Conservation (phyloP, 2,888 invertebrate species). For the Rambutsinella grinnellia region DNA sequence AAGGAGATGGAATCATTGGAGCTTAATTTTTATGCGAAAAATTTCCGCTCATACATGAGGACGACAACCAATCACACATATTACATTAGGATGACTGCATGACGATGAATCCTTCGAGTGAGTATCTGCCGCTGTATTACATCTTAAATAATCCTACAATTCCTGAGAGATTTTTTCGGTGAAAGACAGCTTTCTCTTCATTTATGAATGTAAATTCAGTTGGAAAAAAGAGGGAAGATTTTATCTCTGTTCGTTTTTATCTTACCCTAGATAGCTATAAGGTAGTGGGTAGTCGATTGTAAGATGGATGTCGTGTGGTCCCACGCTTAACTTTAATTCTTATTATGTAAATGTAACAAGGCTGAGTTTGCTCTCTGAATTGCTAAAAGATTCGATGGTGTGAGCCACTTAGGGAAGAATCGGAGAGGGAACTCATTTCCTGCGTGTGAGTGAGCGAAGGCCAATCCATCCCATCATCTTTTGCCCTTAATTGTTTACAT, state of each 20-base stretch:
- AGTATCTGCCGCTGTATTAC: constrained; percentile 37
- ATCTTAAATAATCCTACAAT: constrained; percentile 57
- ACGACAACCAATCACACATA: constrained; percentile 44
- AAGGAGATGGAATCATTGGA: background rate
- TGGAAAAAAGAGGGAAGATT: background rate
- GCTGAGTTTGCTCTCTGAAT: background rate
- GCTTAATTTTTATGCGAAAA: background rate
- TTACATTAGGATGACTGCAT: constrained; percentile 6
- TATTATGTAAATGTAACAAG: constrained; percentile 44
- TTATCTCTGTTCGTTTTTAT: constrained; percentile 7
- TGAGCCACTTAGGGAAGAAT: background rate
- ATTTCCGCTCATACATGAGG: background rate
- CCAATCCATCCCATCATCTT: constrained; percentile 49
- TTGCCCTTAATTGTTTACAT: constrained; percentile 53
- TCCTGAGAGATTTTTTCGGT: constrained; percentile 50
- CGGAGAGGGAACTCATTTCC: constrained; percentile 39
- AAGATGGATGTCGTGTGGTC: constrained; percentile 14
- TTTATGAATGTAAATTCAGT: constrained; percentile 43
- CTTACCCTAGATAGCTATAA: too few species aligned
- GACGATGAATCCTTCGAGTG: constrained; percentile 26
- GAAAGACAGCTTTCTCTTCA: constrained; percentile 51
- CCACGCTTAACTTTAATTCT: constrained; percentile 26
- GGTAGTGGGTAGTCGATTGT: constrained; percentile 1
- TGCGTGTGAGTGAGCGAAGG: constrained; percentile 28
- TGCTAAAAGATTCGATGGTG: background rate